phyloP scores from a whole-genome alignment of 1,140 invertebrate genomes.

The Antheraea mylitta region DNA sequence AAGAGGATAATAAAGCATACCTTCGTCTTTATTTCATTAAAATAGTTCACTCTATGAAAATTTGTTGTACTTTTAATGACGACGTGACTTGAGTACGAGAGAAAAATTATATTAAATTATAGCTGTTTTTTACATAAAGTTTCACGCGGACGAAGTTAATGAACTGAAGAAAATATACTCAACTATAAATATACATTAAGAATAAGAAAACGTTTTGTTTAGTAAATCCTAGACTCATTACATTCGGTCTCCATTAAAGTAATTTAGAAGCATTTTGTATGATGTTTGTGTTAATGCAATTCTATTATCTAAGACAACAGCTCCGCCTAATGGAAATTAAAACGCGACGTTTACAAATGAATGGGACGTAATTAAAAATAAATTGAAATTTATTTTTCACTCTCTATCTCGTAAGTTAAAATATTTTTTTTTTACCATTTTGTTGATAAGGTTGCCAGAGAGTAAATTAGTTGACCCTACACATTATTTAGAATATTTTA shows the following conservation, averaged over 20 bases:
- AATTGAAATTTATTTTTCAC: neutral
- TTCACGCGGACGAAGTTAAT: no score
- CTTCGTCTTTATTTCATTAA: no score
- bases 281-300: neutral
- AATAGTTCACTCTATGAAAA: no score
- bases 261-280: neutral
- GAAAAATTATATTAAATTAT: no score
- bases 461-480: neutral
- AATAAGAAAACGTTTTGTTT: neutral
- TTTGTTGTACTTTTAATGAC: no score
- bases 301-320: constrained; percentile 4
- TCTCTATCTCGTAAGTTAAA: neutral
- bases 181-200: neutral
- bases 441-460: neutral
- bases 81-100: no score
- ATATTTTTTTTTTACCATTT: neutral
- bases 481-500: no score
- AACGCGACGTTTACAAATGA: constrained; percentile 1
- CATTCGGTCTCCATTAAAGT: neutral
- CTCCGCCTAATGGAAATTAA: constrained; percentile 10
- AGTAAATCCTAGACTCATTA: neutral
- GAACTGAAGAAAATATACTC: no score
- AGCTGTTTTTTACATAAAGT: no score
- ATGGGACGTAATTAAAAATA: neutral
- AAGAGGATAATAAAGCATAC: no score